phyloP scores from a whole-genome alignment of 2,797 vertebrate species.

The Galago senegalensis region DNA sequence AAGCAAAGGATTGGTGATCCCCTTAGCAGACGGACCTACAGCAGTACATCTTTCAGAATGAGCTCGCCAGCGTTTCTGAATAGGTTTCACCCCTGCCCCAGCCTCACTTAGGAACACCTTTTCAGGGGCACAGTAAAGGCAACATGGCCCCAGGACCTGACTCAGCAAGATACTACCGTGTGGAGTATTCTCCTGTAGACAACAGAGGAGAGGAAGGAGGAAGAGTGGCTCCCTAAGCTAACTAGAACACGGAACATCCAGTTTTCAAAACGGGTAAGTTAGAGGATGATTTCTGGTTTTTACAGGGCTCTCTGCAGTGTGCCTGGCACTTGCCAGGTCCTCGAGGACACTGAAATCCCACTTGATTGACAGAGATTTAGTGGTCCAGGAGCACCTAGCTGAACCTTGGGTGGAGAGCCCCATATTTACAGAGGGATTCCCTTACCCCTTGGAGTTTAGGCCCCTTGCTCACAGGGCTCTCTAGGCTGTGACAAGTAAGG shows the following conservation, averaged over 20 bases:
- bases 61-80: neutral
- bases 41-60: neutral
- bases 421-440: neutral
- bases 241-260: neutral
- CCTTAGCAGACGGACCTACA: neutral
- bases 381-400: neutral
- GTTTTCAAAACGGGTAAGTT: neutral
- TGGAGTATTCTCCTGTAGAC: neutral
- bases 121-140: neutral
- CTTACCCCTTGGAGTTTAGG: neutral
- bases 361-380: neutral
- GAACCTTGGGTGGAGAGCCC: neutral
- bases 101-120: neutral
- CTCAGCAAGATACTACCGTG: neutral
- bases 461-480: neutral
- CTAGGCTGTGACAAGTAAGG: neutral
- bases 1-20: neutral
- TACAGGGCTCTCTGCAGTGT: neutral
- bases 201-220: neutral
- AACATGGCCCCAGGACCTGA: neutral
- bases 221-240: neutral
- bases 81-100: too few species aligned
- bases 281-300: neutral
- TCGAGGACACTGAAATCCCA: neutral
- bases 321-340: neutral